Evolutionary conservation across 2,113 vertebrate genomes (phyloP).

Genomic region (Eulemur macaco): DNA sequence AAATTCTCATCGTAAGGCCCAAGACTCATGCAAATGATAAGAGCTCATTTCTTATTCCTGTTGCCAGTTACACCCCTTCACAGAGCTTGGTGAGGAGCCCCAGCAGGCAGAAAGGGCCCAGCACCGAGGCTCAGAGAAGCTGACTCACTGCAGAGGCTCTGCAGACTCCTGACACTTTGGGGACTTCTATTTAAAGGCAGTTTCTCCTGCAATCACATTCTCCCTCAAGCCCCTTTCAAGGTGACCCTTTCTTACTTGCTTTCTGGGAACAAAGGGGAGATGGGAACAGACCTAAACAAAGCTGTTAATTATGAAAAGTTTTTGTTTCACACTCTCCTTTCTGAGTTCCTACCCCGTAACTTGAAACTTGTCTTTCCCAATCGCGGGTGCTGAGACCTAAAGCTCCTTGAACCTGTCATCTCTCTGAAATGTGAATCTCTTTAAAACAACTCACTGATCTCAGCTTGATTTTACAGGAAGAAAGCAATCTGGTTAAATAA

Average conservation of each 20-base stretch:
- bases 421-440: neutral
- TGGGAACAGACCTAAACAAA: neutral
- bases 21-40: neutral
- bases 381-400: neutral
- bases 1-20: neutral
- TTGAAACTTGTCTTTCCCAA: neutral
- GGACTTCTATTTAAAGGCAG: neutral
- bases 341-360: neutral
- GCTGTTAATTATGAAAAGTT: neutral
- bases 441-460: neutral
- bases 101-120: rapidly evolving
- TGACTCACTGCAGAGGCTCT: too few species aligned
- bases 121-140: neutral
- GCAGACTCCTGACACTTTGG: neutral
- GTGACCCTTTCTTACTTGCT: neutral
- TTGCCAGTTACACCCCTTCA: neutral
- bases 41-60: neutral
- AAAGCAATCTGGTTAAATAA: neutral
- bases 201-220: neutral
- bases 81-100: neutral
- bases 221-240: neutral
- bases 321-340: neutral
- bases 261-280: neutral
- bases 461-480: neutral
- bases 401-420: neutral